Percentiles rank a stretch among this genome's conserved stretches.
These are phyloP conservation scores for Caenorhabditis inopinata DNA, from an alignment of 1,140 invertebrate species.

Conservation along the genomic window DNA sequence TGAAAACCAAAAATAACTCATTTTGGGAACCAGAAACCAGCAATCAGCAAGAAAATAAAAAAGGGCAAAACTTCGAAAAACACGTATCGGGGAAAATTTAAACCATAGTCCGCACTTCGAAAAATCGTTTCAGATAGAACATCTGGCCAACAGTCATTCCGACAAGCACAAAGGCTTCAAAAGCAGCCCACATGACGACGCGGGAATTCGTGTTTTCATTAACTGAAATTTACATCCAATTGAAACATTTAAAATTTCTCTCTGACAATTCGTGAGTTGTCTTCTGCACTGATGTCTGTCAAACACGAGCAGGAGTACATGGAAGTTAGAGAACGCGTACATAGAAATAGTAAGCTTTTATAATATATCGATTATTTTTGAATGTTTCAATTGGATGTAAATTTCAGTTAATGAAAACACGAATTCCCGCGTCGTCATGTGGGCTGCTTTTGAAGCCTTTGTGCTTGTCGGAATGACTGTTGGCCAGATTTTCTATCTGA, in stretches of 20 bases:
- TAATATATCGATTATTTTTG: background rate
- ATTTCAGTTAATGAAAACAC: conserved; percentile 90
- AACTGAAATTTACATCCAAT: conserved; percentile 73
- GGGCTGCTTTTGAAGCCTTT: conserved; percentile 96
- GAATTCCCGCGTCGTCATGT: conserved; percentile 92
- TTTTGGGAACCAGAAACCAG: background rate
- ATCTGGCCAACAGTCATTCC: conserved; percentile 70
- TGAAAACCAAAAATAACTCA: conserved; percentile 11
- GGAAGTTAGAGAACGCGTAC: conserved; percentile 93
- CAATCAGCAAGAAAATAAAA: conserved; percentile 22
- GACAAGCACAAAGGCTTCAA: conserved; percentile 87
- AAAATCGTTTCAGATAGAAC: conserved; percentile 97
- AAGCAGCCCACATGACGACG: conserved; percentile 96
- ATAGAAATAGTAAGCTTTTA: conserved; percentile 76
- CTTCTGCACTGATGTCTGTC: conserved; percentile 82
- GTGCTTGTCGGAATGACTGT: conserved; percentile 73
- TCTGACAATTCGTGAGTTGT: conserved; percentile 89
- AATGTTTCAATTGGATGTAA: conserved; percentile 37
- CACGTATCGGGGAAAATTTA: conserved; percentile 67
- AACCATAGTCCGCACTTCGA: conserved; percentile 96
- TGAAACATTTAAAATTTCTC: background rate
- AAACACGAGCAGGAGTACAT: conserved; percentile 99
- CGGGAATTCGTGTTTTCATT: conserved; percentile 97
- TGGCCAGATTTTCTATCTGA: conserved; percentile 84
- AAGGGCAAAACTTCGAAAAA: background rate